Percentiles rank a stretch among this genome's conserved stretches.
phyloP scores from a whole-genome alignment of 2,113 vertebrate genomes.

The Nicator chloris region DNA sequence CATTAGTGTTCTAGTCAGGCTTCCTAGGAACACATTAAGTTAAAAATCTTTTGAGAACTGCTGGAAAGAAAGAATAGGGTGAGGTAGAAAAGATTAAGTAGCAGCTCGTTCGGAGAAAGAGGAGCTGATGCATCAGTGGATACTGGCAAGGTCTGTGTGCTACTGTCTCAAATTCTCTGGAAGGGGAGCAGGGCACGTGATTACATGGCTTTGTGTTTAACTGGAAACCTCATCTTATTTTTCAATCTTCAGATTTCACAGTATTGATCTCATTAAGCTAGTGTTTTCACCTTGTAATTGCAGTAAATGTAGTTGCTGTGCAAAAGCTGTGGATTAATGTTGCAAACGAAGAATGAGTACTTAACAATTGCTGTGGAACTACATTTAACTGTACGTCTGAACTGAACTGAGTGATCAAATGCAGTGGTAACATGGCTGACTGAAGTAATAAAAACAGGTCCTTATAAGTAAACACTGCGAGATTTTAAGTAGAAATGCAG shows the following conservation, averaged over 20 bases:
- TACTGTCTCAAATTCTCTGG: not conserved
- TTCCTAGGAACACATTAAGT: not conserved
- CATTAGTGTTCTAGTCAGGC: constrained; percentile 20
- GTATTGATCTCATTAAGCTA: constrained; percentile 21
- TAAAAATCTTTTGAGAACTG: not conserved
- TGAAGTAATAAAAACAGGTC: not conserved
- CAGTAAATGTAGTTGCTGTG: not conserved
- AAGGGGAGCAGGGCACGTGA: not conserved
- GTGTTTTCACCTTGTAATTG: not conserved
- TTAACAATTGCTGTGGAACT: not conserved
- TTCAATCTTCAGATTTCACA: constrained; percentile 33
- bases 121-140: not conserved
- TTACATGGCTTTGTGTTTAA: not conserved
- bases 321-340: not conserved
- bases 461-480: not conserved
- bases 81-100: not conserved
- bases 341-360: not conserved
- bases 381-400: not conserved
- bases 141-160: not conserved
- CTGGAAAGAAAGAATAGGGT: not conserved
- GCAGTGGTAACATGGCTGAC: not conserved
- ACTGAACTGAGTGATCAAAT: not conserved
- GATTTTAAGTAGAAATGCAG: not conserved
- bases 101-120: not conserved
- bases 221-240: constrained; percentile 32